These are phyloP conservation scores for Drosophila longiperda DNA, from an alignment of 2,888 invertebrate species.

Conservation along the genomic window DNA sequence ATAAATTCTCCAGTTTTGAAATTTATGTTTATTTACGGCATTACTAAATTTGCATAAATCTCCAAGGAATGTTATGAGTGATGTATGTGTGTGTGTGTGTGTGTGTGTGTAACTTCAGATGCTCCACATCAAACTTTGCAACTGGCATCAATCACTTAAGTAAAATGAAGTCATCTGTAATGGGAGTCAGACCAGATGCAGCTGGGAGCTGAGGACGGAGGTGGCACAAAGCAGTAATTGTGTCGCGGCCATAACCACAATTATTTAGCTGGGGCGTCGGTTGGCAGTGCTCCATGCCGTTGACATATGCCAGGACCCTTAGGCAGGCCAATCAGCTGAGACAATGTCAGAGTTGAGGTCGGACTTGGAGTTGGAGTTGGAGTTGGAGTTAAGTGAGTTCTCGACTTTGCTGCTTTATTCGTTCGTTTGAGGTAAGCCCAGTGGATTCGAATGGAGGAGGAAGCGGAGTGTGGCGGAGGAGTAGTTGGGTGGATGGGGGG, in stretches of 20 bases:
- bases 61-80: constrained; percentile 32
- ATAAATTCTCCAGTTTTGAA: background rate
- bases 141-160: constrained; percentile 66
- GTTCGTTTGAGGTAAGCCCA: background rate
- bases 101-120: constrained; percentile 1
- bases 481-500: background rate
- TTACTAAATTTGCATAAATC: constrained; percentile 39
- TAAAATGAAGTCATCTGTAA: constrained; percentile 57
- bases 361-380: constrained; percentile 15
- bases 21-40: constrained; percentile 19
- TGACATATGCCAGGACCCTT: constrained; percentile 50
- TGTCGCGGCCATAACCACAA: constrained; percentile 28
- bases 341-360: constrained; percentile 33
- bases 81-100: constrained; percentile 5
- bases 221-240: background rate
- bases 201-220: background rate
- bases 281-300: constrained; percentile 31
- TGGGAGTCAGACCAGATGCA: background rate
- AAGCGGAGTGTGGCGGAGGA: background rate
- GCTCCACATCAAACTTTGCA: constrained; percentile 48
- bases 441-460: constrained; percentile 15
- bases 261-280: constrained; percentile 38
- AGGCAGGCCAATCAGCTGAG: constrained; percentile 47
- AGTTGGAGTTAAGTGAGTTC: constrained; percentile 25
- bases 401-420: constrained; percentile 19